phyloP scores from a whole-genome alignment of 2,888 invertebrate species.

The Rhagium mordax region DNA sequence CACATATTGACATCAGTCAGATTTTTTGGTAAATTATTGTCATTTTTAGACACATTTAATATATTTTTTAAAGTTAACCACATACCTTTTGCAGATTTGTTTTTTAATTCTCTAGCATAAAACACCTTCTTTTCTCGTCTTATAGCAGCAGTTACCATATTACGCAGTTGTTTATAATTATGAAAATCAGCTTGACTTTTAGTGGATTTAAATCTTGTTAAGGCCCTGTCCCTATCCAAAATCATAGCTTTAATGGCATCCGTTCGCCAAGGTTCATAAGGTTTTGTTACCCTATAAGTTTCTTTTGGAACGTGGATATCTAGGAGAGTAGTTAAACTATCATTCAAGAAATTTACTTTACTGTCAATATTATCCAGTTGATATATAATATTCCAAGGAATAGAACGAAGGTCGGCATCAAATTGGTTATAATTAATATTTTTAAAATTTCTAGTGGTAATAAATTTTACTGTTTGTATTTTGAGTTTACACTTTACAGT shows the following conservation, averaged over 20 bases:
- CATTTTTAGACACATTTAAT: too few relatives aligned
- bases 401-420: too few relatives aligned
- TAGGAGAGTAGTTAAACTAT: neutral
- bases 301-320: too few relatives aligned
- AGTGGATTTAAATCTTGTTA: neutral
- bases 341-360: neutral
- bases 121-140: too few relatives aligned
- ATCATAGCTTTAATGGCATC: neutral
- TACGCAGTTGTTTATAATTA: too few relatives aligned
- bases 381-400: neutral
- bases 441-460: neutral
- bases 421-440: neutral
- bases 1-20: too few relatives aligned
- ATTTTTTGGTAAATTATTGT: too few relatives aligned
- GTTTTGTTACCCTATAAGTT: too few relatives aligned
- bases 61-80: too few relatives aligned
- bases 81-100: too few relatives aligned
- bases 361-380: neutral
- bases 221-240: neutral
- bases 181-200: neutral
- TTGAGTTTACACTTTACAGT: neutral
- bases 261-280: neutral
- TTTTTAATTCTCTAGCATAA: too few relatives aligned
- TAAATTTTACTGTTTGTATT: neutral
- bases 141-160: too few relatives aligned